These are phyloP conservation scores for Furnarius figulus DNA, from an alignment of 2,113 vertebrate genomes.

Conservation along the genomic window DNA sequence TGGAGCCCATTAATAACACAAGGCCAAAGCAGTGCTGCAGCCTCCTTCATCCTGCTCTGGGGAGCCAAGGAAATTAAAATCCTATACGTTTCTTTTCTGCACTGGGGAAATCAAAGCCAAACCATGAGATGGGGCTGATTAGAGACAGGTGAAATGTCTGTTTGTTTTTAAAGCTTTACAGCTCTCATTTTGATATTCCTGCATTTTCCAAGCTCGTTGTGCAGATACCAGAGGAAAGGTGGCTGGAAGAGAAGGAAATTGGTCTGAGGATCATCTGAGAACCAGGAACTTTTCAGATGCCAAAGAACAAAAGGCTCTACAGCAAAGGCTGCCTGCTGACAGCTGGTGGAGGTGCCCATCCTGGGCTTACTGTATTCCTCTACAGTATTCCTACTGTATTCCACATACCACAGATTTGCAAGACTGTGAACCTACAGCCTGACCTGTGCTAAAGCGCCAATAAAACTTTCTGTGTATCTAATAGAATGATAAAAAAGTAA, in stretches of 20 bases:
- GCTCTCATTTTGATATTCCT: neutral
- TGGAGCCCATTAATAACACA: slow-evolving; percentile 58
- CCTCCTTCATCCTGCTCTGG: slow-evolving; percentile 18
- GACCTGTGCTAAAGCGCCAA: neutral
- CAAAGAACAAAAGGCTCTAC: neutral
- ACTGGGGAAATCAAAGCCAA: slow-evolving; percentile 58
- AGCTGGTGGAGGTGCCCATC: neutral
- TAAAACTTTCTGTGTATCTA: neutral
- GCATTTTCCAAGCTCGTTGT: neutral
- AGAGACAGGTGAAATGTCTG: slow-evolving; percentile 61
- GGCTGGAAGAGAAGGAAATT: neutral
- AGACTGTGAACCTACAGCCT: neutral
- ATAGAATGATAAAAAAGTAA: neutral
- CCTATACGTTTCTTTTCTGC: slow-evolving; percentile 31
- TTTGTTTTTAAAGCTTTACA: slow-evolving; percentile 49
- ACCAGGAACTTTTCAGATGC: neutral
- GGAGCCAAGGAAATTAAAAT: slow-evolving; percentile 57
- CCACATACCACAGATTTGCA: neutral
- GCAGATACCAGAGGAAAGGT: neutral
- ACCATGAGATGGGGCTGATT: slow-evolving; percentile 47
- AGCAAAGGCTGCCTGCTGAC: neutral
- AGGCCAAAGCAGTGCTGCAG: neutral
- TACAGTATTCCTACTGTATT: neutral
- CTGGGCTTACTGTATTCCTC: neutral
- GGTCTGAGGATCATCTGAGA: neutral